phyloP scores from a whole-genome alignment of 2,888 invertebrate species.

The Heteropelma amictum region DNA sequence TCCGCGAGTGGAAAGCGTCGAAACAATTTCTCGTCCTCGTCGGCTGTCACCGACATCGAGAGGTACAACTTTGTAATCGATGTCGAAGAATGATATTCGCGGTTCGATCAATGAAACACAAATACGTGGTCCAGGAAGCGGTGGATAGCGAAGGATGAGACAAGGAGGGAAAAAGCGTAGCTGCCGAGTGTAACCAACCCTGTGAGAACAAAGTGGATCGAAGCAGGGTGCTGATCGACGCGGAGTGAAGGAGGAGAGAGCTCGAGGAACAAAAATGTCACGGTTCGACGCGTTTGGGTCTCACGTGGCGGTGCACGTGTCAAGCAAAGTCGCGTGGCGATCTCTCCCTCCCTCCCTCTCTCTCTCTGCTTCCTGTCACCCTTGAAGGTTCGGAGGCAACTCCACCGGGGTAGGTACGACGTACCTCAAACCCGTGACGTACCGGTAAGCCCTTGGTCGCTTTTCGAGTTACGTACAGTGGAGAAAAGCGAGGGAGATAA shows the following conservation, averaged over 20 bases:
- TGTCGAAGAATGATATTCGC: no score
- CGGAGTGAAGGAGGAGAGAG: constrained; percentile 36
- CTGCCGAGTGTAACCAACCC: constrained; percentile 18
- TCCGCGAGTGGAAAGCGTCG: no score
- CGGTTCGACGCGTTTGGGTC: constrained; percentile 72
- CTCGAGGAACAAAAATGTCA: constrained; percentile 66
- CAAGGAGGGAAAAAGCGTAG: constrained; percentile 11
- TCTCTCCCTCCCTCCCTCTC: constrained; percentile 44
- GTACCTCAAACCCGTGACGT: constrained; percentile 1
- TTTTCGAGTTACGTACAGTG: constrained; percentile 1
- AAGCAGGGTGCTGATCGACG: constrained; percentile 32
- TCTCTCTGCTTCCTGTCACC: constrained; percentile 33
- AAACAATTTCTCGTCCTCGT: no score
- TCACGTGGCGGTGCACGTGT: constrained; percentile 76
- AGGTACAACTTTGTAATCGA: no score
- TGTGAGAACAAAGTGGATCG: constrained; percentile 50
- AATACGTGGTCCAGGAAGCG: no score
- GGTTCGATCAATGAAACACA: no score
- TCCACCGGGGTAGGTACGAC: not conserved
- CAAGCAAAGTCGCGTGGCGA: constrained; percentile 64
- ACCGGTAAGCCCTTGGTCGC: constrained; percentile 6
- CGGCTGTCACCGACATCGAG: no score
- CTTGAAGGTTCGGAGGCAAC: not conserved
- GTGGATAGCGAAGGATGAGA: not conserved
- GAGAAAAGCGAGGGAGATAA: not conserved